phyloP scores from a whole-genome alignment of 2,888 invertebrate species.

The Callosobruchus maculatus region DNA sequence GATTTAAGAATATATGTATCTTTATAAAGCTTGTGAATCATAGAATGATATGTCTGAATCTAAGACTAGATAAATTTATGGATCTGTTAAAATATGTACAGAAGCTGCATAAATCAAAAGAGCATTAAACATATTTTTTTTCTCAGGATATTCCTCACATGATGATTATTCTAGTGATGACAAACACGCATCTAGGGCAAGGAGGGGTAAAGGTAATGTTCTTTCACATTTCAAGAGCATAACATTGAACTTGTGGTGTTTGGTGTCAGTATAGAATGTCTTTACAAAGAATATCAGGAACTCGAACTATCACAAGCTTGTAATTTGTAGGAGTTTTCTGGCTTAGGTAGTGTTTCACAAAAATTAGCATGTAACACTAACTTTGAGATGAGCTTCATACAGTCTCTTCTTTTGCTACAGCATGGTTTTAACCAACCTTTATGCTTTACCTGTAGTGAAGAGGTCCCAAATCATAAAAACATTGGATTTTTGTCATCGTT shows the following conservation, averaged over 20 bases:
- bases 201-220: conserved; percentile 39
- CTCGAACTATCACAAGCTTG: no score
- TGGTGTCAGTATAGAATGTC: not conserved
- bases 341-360: no score
- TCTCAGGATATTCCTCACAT: conserved; percentile 47
- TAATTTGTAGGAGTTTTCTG: no score
- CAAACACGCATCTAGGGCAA: conserved; percentile 38
- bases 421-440: no score
- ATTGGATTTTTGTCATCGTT: no score
- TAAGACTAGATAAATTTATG: not conserved
- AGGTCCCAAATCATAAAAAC: no score
- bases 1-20: no score
- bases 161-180: conserved; percentile 49
- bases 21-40: not conserved
- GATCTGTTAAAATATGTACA: not conserved
- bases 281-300: not conserved
- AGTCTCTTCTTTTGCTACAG: no score
- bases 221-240: not conserved
- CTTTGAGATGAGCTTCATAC: no score
- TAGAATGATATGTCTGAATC: not conserved
- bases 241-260: not conserved
- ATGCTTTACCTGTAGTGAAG: no score
- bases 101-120: conserved; percentile 1
- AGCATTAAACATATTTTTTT: conserved; percentile 11
- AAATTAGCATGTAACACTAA: no score